Base-by-base conservation (phyloP, 1,140 invertebrate species). In the Telenomus remus region DNA sequence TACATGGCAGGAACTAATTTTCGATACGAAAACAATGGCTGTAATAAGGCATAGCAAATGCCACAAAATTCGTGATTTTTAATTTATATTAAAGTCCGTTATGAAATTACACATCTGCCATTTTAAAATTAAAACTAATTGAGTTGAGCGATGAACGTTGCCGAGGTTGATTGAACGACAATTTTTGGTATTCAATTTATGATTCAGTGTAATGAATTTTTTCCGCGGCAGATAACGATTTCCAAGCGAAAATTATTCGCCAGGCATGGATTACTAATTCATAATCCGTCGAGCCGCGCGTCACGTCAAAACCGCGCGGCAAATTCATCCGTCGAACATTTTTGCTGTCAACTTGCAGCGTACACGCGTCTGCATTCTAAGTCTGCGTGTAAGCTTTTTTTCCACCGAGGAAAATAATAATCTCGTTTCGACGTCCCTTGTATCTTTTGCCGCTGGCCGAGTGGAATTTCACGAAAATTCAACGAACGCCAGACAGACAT, bases 331-430 rank as follows among this genome's bases (percentile, higher is more conserved):
- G 16, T 74, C 63, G 51, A 74, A 66, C 63, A 61, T 66, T 74
- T 61, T 56, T 13, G 50, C 61, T 61, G 56, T 74, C 63, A 66
- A 61, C 63, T 74, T 66, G 1, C 9, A 33, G 42, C 19, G 27
- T 19, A 57, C 51, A 56, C 56, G 15, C 15, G 63, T 74, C 63
- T 68, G 69, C 69, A 60, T 73, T 35, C 60, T 63, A 63, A 68
- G 51, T 46, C 35, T n/a, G 42, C 14, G 71, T 47, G 16, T 57
- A 65, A 65, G 55, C 61, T 64, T 65, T 73, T 73, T 65, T n/a
- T n/a, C n/a, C 65, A 14, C n/a, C 43, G 39, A 64, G 55, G 39
- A 74, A 65, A 74, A 74, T 61, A 74, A 68, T 74, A 74, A 68
- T 68, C 35, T 68, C 56, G 63, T 74, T 74, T 74, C 66, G 60